These are phyloP conservation scores for Drosophila robusta DNA, from an alignment of 2,888 invertebrate species.

Conservation along the genomic window DNA sequence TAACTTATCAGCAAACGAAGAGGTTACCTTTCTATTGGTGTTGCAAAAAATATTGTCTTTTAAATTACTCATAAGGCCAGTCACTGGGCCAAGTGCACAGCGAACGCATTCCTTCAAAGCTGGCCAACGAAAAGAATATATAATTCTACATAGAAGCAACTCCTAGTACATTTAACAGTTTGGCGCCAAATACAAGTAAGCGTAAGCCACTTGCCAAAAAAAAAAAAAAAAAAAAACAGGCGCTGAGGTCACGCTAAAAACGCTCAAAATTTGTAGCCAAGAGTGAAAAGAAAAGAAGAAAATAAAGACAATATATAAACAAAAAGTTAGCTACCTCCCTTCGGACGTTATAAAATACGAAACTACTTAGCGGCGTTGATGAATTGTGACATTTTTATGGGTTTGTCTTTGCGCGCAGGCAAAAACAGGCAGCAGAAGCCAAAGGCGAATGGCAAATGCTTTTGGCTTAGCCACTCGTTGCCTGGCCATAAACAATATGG, in stretches of 20 bases:
- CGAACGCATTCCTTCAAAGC: too few species aligned
- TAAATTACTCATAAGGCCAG: too few species aligned
- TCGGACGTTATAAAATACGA: slow-evolving; percentile 68
- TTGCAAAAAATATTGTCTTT: too few species aligned
- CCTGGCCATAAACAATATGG: slow-evolving; percentile 65
- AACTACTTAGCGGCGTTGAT: slow-evolving; percentile 73
- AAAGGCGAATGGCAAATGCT: slow-evolving; percentile 35
- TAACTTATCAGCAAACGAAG: too few species aligned
- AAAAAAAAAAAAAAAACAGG: not conserved
- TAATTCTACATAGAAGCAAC: not conserved
- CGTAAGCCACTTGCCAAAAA: slow-evolving; percentile 26
- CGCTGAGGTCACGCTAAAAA: slow-evolving; percentile 58
- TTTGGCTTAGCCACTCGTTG: slow-evolving; percentile 58
- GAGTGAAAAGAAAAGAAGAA: slow-evolving; percentile 7
- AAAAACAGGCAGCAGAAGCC: slow-evolving; percentile 22
- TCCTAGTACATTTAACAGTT: not conserved
- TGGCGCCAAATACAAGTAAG: slow-evolving; percentile 5
- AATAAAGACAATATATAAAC: slow-evolving; percentile 20
- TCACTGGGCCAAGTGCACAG: too few species aligned
- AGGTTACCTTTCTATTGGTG: too few species aligned
- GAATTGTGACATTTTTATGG: slow-evolving; percentile 82
- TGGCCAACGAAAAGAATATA: too few species aligned
- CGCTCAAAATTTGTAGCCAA: slow-evolving; percentile 47
- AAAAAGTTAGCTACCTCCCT: slow-evolving; percentile 21
- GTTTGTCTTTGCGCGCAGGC: slow-evolving; percentile 62